Evolutionary conservation across 2,888 invertebrate species (phyloP), one percentile per base, ranked within the genome.

Genomic region (Euspilapteryx auroguttella): DNA sequence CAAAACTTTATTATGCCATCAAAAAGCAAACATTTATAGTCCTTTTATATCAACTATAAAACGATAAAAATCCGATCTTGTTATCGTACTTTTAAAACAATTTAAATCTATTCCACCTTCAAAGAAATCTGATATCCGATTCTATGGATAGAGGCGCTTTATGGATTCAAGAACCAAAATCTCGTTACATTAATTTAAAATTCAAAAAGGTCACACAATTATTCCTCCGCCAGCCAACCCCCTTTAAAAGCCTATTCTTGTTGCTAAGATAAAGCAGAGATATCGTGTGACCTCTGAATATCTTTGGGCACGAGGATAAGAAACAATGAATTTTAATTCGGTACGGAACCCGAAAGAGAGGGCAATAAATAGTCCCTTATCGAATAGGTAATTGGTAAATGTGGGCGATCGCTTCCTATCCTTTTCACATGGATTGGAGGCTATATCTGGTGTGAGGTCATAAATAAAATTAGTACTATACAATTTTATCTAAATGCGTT

Each of bases 261-360:
- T 75, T 50, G n/a, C 43, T 26, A 28, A 55, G 75, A 73, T 75
- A 73, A 71, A 52, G 45, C 47, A 39, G 41, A 58, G 66, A 68
- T 69, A 69, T 65, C 57, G 47, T 40, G 47, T 68, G 71, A 73
- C 69, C 71, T 61, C 58, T 40, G 45, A 49, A 53, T 58, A 58
- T 61, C 61, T 56, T 41, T 49, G 51, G 47, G 53, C 58, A 53
- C 47, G 55, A 64, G 73, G 71, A 73, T 71, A 71, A 73, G 57
- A 59, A 62, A 73, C 71, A 71, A 71, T 73, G 73, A 69, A 71
- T 71, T 75, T 71, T 68, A 75, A 73, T 68, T 68, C 57, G 45
- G 49, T 49, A 41, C 44, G 47, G 45, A 44, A 43, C 45, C 41
- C 45, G 43, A 43, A 10, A 24, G 12, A 21, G 33, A 53, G 61